Conservation (phyloP, 2,113 vertebrate genomes). For the Hippocampus zosterae region DNA sequence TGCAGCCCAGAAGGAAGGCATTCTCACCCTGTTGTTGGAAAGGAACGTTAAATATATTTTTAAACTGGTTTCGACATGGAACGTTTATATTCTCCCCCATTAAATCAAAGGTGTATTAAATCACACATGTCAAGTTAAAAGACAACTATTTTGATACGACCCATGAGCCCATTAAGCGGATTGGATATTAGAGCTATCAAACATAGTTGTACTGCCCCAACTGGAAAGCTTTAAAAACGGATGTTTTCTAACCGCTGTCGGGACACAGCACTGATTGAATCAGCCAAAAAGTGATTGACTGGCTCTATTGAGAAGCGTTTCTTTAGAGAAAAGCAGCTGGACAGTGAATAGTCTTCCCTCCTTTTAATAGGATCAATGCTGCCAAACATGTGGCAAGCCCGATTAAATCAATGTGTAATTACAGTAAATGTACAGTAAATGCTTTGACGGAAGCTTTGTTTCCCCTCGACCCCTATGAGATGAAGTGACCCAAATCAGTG, state of each 20-base stretch:
- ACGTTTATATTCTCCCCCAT: constrained; percentile 9
- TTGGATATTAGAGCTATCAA: constrained; percentile 59
- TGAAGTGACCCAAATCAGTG: constrained; percentile 17
- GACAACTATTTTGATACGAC: constrained; percentile 41
- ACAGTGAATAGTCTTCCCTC: constrained; percentile 24
- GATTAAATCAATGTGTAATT: constrained; percentile 50
- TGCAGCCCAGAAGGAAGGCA: constrained; percentile 45
- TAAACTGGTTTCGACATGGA: constrained; percentile 7
- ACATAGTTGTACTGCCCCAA: constrained; percentile 47
- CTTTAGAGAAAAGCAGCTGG: constrained; percentile 55
- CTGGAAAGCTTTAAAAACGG: constrained; percentile 62
- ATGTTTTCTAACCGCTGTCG: constrained; percentile 59
- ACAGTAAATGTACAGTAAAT: neutral
- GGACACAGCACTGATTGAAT: constrained; percentile 65
- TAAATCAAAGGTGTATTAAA: constrained; percentile 43
- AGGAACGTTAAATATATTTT: constrained; percentile 31
- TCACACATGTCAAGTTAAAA: constrained; percentile 36
- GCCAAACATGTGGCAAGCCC: constrained; percentile 55
- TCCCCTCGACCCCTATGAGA: constrained; percentile 16
- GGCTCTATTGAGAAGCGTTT: constrained; percentile 57
- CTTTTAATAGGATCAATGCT: constrained; percentile 58
- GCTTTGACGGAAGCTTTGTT: constrained; percentile 12
- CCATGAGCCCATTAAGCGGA: constrained; percentile 58
- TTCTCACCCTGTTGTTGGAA: constrained; percentile 23
- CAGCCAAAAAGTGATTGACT: constrained; percentile 66